Conservation (phyloP, 2,113 vertebrate genomes). For the Eira barbara region DNA sequence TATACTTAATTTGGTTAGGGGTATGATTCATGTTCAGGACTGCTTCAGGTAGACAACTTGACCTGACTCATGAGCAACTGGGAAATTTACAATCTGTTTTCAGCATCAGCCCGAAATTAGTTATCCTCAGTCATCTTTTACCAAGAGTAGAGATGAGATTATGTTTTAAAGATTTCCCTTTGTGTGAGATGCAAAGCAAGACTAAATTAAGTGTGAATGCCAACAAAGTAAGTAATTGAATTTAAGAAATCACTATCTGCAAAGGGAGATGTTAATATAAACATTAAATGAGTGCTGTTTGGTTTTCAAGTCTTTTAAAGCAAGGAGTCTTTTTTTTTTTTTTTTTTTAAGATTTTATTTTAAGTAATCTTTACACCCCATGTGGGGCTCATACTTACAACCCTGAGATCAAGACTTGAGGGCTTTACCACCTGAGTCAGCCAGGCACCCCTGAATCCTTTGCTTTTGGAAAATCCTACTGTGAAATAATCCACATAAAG, state of each 20-base stretch:
- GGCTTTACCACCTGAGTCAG: not conserved
- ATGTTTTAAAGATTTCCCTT: conserved; percentile 14
- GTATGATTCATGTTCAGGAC: not conserved
- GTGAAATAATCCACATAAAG: not conserved
- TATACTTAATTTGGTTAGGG: conserved; percentile 9
- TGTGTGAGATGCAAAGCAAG: conserved; percentile 11
- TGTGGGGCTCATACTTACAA: not conserved
- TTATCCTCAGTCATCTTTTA: not conserved
- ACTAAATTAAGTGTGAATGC: conserved; percentile 28
- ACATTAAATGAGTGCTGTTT: not conserved
- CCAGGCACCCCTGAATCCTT: not conserved
- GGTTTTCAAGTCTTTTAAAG: not conserved
- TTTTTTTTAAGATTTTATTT: not conserved
- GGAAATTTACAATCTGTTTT: not conserved
- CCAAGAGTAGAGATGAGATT: not conserved
- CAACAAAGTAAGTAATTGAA: conserved; percentile 18
- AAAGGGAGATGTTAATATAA: conserved; percentile 24
- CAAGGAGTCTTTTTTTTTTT: not conserved
- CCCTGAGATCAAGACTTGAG: not conserved
- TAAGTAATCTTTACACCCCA: no score
- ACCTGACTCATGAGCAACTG: not conserved
- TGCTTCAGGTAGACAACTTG: not conserved
- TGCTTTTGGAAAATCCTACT: conserved; percentile 22
- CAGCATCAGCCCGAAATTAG: not conserved
- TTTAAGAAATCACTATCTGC: conserved; percentile 5